Percentiles rank a stretch among this genome's conserved stretches.
These are phyloP conservation scores for Onthophagus sagittarius DNA, from an alignment of 2,888 invertebrate species.

Conservation along the genomic window DNA sequence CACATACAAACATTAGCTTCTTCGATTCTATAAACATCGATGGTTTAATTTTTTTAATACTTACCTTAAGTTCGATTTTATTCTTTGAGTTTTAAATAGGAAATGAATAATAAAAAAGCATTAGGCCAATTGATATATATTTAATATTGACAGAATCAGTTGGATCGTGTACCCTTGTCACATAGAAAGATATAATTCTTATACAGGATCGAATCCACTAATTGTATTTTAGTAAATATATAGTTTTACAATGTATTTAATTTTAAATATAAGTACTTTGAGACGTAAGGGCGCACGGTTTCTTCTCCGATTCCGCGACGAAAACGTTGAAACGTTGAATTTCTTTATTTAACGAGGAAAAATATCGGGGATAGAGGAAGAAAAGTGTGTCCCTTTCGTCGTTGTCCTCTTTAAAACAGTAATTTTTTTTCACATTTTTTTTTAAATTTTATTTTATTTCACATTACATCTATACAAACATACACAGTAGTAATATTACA, in stretches of 20 bases:
- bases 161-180: slow-evolving; percentile 50
- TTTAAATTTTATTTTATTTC: slow-evolving; percentile 13
- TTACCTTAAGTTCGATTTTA: neutral
- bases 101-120: slow-evolving; percentile 11
- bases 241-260: slow-evolving; percentile 24
- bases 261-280: neutral
- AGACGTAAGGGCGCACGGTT: slow-evolving; percentile 4
- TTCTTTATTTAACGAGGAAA: neutral
- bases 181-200: slow-evolving; percentile 41
- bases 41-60: too few relatives aligned
- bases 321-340: neutral
- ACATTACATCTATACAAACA: slow-evolving; percentile 44
- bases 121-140: slow-evolving; percentile 51
- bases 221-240: slow-evolving; percentile 30
- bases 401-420: neutral
- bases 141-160: slow-evolving; percentile 49
- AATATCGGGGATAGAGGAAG: neutral
- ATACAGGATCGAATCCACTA: slow-evolving; percentile 32
- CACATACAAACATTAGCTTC: too few relatives aligned
- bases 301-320: neutral
- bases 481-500: slow-evolving; percentile 36
- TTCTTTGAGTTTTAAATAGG: neutral
- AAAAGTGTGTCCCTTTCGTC: neutral
- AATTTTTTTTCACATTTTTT: neutral
- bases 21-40: too few relatives aligned